Base-by-base conservation (phyloP, 2,888 invertebrate species). In the Chloroclysta siterata region DNA sequence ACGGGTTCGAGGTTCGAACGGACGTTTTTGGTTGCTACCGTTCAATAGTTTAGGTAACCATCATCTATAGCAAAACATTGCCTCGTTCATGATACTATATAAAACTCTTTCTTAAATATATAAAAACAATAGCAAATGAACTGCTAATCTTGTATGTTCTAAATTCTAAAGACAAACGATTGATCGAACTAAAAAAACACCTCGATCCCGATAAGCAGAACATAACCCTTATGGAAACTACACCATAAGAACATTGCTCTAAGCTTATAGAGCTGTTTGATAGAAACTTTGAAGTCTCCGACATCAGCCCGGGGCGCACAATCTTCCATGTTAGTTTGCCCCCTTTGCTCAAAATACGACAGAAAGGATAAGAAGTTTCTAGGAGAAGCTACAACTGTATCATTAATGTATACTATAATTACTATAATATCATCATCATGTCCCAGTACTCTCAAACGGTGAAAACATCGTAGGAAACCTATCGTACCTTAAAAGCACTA, bases 251-350 rank as follows among this genome's bases (percentile, higher is more conserved):
- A 56, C 52, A 50, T 39, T 33, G 48, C 50, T 53, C 42, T 56
- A 56, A 56, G 64, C 56, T 42, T 53, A 58, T 44, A 61, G 58
- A 50, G 51, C 53, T 60, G 55, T 36, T 44, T 65, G 65, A 59
- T 63, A 55, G 64, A 57, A 65, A 11, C 53, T 47, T 53, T 41
- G 64, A 66, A 52, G 63, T 66, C 63, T 53, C 65, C 47, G 64
- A 39, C 64, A 46, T 28, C 39, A 53, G 76, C 81, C 76, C 54
- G 36, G 41, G 78, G 81, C 81, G 72, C 65, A 76, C 76, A 80
- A 81, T 80, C 80, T 79, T 33, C 72, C 59, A 65, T 79, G 81
- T 81, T 80, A 72, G 77, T 65, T 78, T 72, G 72, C 74, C 80
- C 80, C 72, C 73, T 73, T 78, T 79, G 41, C 53, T 50, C 52